These are phyloP conservation scores for Triops cancriformis DNA, from an alignment of 1,140 invertebrate genomes.

Conservation along the genomic window DNA sequence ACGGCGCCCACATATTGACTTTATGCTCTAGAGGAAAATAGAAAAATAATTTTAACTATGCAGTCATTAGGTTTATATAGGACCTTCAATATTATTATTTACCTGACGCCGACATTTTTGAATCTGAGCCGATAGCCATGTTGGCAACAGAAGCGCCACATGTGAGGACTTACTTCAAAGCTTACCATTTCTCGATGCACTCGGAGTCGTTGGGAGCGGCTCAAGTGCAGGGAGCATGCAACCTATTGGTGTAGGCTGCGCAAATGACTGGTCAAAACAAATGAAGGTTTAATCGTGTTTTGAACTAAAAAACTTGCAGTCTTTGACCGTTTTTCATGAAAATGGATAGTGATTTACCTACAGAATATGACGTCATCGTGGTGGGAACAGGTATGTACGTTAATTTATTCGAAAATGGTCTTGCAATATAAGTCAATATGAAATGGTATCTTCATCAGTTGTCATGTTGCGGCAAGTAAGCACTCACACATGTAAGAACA, in stretches of 20 bases:
- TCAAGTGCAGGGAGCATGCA: too few species aligned
- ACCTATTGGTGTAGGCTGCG: too few species aligned
- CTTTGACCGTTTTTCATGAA: neutral
- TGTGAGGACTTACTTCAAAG: too few species aligned
- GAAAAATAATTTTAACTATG: neutral
- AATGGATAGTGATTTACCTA: neutral
- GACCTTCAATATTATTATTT: neutral
- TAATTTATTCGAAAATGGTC: too few species aligned
- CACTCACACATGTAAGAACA: too few species aligned
- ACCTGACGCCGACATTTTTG: neutral
- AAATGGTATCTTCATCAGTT: too few species aligned
- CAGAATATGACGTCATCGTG: neutral
- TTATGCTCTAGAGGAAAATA: neutral
- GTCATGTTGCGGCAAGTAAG: too few species aligned
- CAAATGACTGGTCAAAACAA: neutral
- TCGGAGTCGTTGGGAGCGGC: too few species aligned
- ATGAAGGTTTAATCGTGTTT: neutral
- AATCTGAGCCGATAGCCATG: constrained; percentile 1
- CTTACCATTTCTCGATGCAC: too few species aligned
- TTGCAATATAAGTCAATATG: too few species aligned
- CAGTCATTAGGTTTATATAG: neutral
- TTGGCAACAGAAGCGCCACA: neutral
- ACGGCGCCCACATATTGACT: constrained; percentile 70
- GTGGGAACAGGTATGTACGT: neutral
- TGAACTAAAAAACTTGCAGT: neutral